Percentiles rank a stretch among this genome's conserved stretches.
phyloP scores from a whole-genome alignment of 2,888 invertebrate species.

The Ectemnius continuus region DNA sequence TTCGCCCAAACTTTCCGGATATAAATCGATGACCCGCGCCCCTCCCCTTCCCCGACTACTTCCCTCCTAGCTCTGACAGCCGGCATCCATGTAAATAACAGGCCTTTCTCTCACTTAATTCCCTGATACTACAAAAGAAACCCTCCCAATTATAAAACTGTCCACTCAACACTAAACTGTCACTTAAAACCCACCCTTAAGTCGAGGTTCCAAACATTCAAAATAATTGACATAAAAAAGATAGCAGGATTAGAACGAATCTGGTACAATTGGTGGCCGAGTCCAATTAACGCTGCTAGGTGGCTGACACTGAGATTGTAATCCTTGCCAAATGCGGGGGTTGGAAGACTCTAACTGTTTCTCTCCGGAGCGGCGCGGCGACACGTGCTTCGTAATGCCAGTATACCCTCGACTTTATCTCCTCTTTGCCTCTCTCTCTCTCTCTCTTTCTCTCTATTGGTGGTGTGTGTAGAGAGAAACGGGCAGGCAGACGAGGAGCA shows the following conservation, averaged over 20 bases:
- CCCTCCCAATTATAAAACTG: too few relatives aligned
- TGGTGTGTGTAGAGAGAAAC: background rate
- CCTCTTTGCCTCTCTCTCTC: background rate
- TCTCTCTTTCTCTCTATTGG: conserved; percentile 24
- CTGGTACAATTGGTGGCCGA: background rate
- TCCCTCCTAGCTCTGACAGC: too few relatives aligned
- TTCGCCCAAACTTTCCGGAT: background rate
- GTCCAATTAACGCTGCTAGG: background rate
- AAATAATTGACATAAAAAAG: too few relatives aligned
- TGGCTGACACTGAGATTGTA: background rate
- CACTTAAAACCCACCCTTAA: too few relatives aligned
- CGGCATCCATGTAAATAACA: background rate
- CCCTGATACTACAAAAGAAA: too few relatives aligned
- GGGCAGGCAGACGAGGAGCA: background rate
- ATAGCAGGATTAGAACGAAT: background rate
- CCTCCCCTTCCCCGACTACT: too few relatives aligned
- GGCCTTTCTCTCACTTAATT: too few relatives aligned
- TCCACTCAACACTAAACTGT: too few relatives aligned
- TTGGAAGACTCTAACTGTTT: background rate
- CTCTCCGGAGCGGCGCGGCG: background rate
- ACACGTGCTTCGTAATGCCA: too few relatives aligned
- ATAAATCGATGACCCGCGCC: background rate
- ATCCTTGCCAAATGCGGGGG: conserved; percentile 1
- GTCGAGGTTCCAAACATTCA: too few relatives aligned
- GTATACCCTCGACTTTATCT: background rate